Evolutionary conservation across 2,888 invertebrate species (phyloP), one percentile per base, ranked within the genome.

Genomic region (Lepeophtheirus nordmannii): DNA sequence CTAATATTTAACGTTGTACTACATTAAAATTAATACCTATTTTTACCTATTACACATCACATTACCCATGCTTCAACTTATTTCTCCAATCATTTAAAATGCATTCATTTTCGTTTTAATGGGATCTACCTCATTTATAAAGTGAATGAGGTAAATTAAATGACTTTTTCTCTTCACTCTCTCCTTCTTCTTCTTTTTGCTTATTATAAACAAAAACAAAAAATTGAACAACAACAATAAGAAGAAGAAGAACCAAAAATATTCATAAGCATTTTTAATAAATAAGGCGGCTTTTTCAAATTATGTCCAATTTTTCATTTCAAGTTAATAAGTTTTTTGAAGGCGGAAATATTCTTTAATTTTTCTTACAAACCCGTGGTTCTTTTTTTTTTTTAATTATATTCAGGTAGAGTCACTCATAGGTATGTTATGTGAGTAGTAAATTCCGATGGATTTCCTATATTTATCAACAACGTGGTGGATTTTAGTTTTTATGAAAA

Each of bases 241-340:
- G 30, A 30, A 30, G 3, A 30, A 30, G n/a, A n/a, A n/a, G n/a
- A n/a, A 41, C 14, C 17, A 46, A 17, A 46, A 46, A 46, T 46
- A 46, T 46, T 46, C 53, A 14, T n/a, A 46, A 17, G 53, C 53
- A 46, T 46, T 46, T 46, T 46, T 46, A 46, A 46, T 46, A 46
- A 46, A 46, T 46, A 46, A 46, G 53, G 53, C 53, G 53, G 53
- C 53, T 46, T 46, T 30, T 17, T 46, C 53, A 46, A 46, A 46
- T 46, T 14, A n/a, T 46, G 53, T 46, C 53, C 53, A 46, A 46
- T 46, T 46, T 46, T 46, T 46, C 53, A 46, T 46, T 8, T 46
- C 14, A 17, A 46, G 53, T 46, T 46, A 46, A 46, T 46, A 46
- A 14, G 53, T 46, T 46, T 46, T 46, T 46, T 46, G 53, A 46